Percentiles rank a stretch among this genome's conserved stretches.
phyloP scores from a whole-genome alignment of 2,113 vertebrate genomes.

The Syngnathoides biaculeatus region DNA sequence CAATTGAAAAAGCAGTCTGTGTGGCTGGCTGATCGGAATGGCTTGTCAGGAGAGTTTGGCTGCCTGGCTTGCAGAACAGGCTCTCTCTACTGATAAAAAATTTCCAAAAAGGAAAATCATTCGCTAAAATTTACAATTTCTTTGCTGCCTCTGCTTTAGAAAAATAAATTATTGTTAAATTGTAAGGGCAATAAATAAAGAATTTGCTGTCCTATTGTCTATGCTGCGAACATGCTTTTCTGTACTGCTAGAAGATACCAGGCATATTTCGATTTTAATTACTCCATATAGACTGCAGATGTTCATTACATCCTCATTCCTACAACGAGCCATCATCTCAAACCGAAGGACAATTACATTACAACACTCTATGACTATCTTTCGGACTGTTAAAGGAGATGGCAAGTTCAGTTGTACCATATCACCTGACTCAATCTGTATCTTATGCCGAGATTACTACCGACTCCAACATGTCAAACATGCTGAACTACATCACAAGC shows the following conservation, averaged over 20 bases:
- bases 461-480: no score
- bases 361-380: background rate
- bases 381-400: background rate
- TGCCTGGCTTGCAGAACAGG: slow-evolving; percentile 80
- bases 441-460: no score
- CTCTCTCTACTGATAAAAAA: slow-evolving; percentile 88
- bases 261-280: slow-evolving; percentile 45
- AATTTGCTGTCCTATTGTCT: slow-evolving; percentile 67
- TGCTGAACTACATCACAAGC: no score
- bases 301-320: slow-evolving; percentile 34
- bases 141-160: slow-evolving; percentile 64
- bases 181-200: slow-evolving; percentile 76
- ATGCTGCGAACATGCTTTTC: slow-evolving; percentile 46
- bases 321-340: slow-evolving; percentile 27
- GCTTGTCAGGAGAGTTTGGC: slow-evolving; percentile 65
- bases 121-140: slow-evolving; percentile 78
- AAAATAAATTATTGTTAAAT: slow-evolving; percentile 75
- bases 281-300: slow-evolving; percentile 58
- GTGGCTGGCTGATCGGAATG: slow-evolving; percentile 85
- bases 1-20: slow-evolving; percentile 92
- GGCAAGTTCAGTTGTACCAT: background rate
- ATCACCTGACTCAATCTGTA: no score
- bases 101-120: slow-evolving; percentile 71
- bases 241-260: slow-evolving; percentile 46
- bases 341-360: slow-evolving; percentile 6